phyloP scores from a whole-genome alignment of 2,888 invertebrate species.

The Xestia sexstrigata region DNA sequence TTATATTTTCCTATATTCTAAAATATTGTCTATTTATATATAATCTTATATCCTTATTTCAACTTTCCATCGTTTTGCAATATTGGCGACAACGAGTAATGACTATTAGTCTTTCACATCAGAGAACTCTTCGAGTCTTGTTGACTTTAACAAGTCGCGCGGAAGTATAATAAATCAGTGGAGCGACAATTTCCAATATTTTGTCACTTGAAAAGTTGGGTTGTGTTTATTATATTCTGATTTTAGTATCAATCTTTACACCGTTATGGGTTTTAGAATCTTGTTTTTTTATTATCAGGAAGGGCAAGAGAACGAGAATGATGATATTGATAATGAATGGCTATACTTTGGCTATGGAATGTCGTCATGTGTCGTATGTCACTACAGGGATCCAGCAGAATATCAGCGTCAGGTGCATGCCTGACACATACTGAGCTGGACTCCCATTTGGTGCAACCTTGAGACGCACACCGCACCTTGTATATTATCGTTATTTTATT shows the following conservation, averaged over 20 bases:
- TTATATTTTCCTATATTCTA: too few relatives aligned
- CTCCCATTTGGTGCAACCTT: too few relatives aligned
- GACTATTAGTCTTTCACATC: slow-evolving; percentile 41
- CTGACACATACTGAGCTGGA: too few relatives aligned
- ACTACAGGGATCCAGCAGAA: too few relatives aligned
- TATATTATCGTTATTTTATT: too few relatives aligned
- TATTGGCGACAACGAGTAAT: slow-evolving; percentile 18
- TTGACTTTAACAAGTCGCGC: slow-evolving; percentile 45
- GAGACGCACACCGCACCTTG: too few relatives aligned
- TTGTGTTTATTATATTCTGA: not conserved
- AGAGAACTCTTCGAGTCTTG: slow-evolving; percentile 17
- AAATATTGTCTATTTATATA: not conserved
- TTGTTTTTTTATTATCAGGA: not conserved
- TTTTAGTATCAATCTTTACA: not conserved
- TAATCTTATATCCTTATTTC: not conserved
- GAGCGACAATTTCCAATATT: slow-evolving; percentile 46
- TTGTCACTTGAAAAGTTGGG: slow-evolving; percentile 23
- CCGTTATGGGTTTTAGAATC: not conserved
- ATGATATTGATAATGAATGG: not conserved
- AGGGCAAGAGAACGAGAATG: not conserved
- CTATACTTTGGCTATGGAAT: not conserved
- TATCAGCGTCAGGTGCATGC: too few relatives aligned
- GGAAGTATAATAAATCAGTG: slow-evolving; percentile 51
- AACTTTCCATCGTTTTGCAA: slow-evolving; percentile 5
- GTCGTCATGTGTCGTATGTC: too few relatives aligned